Percentiles rank a stretch among this genome's conserved stretches.
phyloP scores from a whole-genome alignment of 2,888 invertebrate genomes.

The Himalopsyche anomala region DNA sequence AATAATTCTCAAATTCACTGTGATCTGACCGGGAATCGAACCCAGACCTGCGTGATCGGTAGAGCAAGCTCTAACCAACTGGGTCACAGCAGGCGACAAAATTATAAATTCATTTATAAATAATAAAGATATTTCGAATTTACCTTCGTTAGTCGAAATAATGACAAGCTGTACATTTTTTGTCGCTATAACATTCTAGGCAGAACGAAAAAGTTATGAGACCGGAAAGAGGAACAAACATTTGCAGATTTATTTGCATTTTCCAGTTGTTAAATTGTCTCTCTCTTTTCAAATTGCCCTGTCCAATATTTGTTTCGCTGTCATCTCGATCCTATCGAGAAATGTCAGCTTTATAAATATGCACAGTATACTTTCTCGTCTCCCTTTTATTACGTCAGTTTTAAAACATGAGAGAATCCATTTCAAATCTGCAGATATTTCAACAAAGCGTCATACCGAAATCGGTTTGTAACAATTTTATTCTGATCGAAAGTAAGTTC shows the following conservation, averaged over 20 bases:
- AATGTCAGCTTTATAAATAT: constrained; percentile 47
- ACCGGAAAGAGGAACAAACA: constrained; percentile 6
- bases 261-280: constrained; percentile 28
- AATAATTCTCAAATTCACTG: too few species aligned
- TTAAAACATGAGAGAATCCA: background rate
- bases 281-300: constrained; percentile 51
- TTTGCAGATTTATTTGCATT: constrained; percentile 21
- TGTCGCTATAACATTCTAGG: background rate
- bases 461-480: too few species aligned
- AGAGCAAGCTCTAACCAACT: too few species aligned
- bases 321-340: constrained; percentile 54
- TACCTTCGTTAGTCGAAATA: too few species aligned
- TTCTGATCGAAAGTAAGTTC: too few species aligned
- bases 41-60: too few species aligned
- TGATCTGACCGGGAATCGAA: too few species aligned
- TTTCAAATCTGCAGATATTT: too few species aligned
- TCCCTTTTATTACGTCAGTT: constrained; percentile 3
- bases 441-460: too few species aligned
- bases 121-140: too few species aligned
- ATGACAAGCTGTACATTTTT: background rate
- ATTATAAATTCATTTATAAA: too few species aligned
- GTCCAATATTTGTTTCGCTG: constrained; percentile 62
- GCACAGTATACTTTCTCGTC: background rate
- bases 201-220: background rate
- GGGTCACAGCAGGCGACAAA: too few species aligned